A percentile compares a stretch with the other conserved stretches of the same genome.
phyloP scores from a whole-genome alignment of 2,888 invertebrate genomes.

The Cantharis rustica region DNA sequence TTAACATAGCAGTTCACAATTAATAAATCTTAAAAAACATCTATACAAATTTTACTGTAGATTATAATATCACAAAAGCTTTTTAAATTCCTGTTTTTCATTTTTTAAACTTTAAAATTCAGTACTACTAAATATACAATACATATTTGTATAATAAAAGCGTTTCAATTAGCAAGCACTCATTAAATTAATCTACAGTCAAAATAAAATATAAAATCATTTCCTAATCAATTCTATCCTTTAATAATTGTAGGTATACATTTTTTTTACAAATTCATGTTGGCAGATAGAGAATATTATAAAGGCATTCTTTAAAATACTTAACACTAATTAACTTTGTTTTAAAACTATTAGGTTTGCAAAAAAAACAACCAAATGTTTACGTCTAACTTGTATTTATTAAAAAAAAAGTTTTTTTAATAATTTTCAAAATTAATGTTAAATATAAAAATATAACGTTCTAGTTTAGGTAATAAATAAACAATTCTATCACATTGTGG shows the following conservation, averaged over 20 bases:
- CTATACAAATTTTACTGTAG: slow-evolving; percentile 25
- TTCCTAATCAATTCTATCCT: neutral
- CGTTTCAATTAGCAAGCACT: neutral
- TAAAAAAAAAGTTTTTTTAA: neutral
- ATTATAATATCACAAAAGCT: slow-evolving; percentile 29
- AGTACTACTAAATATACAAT: neutral
- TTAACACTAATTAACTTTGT: neutral
- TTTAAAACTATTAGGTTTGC: neutral
- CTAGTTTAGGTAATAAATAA: neutral
- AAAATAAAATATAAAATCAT: neutral
- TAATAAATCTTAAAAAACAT: slow-evolving; percentile 21
- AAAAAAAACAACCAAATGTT: neutral
- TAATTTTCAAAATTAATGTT: neutral
- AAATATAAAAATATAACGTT: neutral
- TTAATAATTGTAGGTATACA: neutral
- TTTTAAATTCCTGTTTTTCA: slow-evolving; percentile 13
- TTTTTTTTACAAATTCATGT: neutral
- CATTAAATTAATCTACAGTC: neutral
- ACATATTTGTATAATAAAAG: neutral
- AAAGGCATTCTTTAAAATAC: neutral
- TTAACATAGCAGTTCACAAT: slow-evolving; percentile 8
- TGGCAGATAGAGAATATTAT: neutral
- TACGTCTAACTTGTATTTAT: neutral
- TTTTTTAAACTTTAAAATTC: neutral
- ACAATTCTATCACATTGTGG: neutral